These are phyloP conservation scores for Hoplias malabaricus DNA, from an alignment of 2,113 vertebrate genomes.

Conservation along the genomic window DNA sequence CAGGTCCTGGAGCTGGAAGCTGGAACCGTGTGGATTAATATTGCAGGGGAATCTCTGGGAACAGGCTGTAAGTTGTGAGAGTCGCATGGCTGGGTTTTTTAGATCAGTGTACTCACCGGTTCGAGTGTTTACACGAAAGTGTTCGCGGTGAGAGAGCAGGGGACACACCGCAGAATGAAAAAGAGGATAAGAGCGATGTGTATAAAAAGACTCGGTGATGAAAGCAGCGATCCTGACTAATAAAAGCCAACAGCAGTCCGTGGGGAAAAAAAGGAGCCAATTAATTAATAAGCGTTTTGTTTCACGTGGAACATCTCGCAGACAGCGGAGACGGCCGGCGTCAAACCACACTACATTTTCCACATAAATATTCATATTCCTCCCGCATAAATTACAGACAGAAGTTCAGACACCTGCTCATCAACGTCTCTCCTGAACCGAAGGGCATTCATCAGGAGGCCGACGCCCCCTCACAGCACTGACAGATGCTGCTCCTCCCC, in stretches of 20 bases:
- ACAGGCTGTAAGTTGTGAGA: conserved; percentile 22
- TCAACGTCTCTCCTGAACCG: too few relatives aligned
- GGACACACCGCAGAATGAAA: too few relatives aligned
- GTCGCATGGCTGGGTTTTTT: conserved; percentile 30
- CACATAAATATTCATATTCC: conserved; percentile 42
- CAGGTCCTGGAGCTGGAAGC: background rate
- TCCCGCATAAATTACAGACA: conserved; percentile 32
- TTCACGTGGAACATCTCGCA: conserved; percentile 43
- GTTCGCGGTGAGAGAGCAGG: background rate
- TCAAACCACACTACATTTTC: conserved; percentile 25
- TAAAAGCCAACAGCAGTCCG: conserved; percentile 11
- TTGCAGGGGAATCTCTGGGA: conserved; percentile 14
- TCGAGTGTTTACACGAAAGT: conserved; percentile 26
- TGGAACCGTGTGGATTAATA: conserved; percentile 28
- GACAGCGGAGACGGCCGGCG: conserved; percentile 28
- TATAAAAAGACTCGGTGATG: conserved; percentile 12
- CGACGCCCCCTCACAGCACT: too few relatives aligned
- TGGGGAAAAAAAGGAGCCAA: conserved; percentile 24
- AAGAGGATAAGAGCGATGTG: background rate
- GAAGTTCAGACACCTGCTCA: background rate
- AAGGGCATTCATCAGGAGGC: too few relatives aligned
- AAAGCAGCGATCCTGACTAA: conserved; percentile 42
- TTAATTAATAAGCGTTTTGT: conserved; percentile 46
- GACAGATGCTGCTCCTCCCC: too few relatives aligned
- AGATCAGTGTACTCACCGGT: conserved; percentile 32